Evolutionary conservation across 1,140 invertebrate species (phyloP).

Genomic region (Atopsyche davidsoni): DNA sequence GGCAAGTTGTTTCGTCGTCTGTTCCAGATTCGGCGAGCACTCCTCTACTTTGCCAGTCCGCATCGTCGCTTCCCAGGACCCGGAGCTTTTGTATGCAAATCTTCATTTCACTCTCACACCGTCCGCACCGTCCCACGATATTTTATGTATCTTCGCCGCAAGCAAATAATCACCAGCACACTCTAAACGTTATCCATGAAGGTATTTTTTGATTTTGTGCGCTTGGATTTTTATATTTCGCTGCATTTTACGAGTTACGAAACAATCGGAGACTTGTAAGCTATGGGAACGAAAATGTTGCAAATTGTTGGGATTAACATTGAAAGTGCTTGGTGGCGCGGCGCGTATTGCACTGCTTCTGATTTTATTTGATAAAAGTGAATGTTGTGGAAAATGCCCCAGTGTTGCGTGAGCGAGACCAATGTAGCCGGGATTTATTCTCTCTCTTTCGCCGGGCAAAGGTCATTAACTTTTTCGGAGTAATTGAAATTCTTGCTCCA

Average conservation of each 20-base stretch:
- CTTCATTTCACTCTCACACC: conserved; percentile 4
- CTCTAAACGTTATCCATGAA: too few relatives aligned
- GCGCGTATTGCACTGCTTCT: conserved; percentile 7
- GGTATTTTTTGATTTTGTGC: conserved; percentile 4
- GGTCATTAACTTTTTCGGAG: too few relatives aligned
- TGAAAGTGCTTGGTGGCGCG: conserved; percentile 13
- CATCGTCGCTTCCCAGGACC: neutral
- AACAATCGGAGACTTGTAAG: conserved; percentile 8
- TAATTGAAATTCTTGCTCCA: too few relatives aligned
- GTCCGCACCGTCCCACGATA: neutral
- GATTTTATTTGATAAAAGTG: conserved; percentile 15
- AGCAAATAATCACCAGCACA: too few relatives aligned
- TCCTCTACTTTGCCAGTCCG: too few relatives aligned
- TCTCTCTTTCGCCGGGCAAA: too few relatives aligned
- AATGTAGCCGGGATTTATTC: too few relatives aligned
- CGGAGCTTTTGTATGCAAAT: conserved; percentile 13
- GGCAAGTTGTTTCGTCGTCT: too few relatives aligned
- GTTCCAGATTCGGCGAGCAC: too few relatives aligned
- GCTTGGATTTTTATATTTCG: neutral
- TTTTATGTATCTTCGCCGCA: too few relatives aligned
- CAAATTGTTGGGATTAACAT: conserved; percentile 4
- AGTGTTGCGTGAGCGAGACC: too few relatives aligned
- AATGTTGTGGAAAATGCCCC: conserved; percentile 4
- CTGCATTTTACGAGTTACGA: conserved; percentile 2
- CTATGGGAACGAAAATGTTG: conserved; percentile 1